Evolutionary conservation across 2,113 vertebrate genomes (phyloP).

Genomic region (Oceanites oceanicus): DNA sequence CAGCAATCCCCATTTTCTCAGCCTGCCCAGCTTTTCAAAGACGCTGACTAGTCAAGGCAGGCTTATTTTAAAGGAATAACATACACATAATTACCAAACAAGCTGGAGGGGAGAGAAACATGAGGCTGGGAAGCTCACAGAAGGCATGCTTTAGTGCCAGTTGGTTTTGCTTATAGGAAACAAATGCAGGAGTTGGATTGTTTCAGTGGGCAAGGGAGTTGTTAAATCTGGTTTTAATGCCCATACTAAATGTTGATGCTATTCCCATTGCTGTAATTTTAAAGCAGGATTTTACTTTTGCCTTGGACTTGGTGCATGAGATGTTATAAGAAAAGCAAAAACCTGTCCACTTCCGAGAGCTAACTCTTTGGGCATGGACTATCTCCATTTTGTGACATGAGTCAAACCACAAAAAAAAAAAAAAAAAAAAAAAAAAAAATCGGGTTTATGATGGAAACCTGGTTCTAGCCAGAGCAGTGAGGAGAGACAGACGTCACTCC

Average conservation of each 20-base stretch:
- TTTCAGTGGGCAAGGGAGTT: neutral
- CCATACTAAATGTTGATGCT: neutral
- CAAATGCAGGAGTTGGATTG: neutral
- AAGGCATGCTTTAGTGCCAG: neutral
- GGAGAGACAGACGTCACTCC: neutral
- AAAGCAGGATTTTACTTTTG: neutral
- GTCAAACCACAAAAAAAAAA: neutral
- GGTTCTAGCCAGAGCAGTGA: neutral
- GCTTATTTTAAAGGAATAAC: neutral
- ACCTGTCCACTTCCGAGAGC: no score
- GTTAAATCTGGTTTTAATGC: neutral
- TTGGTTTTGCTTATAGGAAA: neutral
- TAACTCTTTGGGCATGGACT: neutral
- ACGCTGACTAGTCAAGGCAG: neutral
- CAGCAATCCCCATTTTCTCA: neutral
- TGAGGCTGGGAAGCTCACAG: neutral
- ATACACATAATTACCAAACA: neutral
- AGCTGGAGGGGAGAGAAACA: neutral
- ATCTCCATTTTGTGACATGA: neutral
- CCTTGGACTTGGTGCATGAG: neutral
- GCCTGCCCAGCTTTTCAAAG: neutral
- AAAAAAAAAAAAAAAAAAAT: neutral
- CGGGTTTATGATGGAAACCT: neutral
- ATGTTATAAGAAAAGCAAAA: neutral
- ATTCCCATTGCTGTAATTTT: neutral